Percentiles rank a stretch among this genome's conserved stretches.
Conservation (phyloP, 2,888 invertebrate genomes). For the Apotomis capreana region DNA sequence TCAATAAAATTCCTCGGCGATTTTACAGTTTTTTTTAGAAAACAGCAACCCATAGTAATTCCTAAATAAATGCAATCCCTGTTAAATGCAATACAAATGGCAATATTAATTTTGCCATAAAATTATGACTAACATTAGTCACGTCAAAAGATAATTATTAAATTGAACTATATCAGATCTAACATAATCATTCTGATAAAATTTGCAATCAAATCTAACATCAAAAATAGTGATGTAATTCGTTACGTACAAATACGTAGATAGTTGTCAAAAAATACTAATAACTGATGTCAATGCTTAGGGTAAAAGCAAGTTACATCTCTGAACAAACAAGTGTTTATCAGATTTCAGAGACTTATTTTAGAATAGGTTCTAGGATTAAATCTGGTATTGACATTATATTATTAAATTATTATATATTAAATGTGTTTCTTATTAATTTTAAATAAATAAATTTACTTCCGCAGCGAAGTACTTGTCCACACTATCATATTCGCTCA, state of each 20-base stretch:
- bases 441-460: too few relatives aligned
- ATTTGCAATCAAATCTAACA: neutral
- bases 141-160: neutral
- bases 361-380: too few relatives aligned
- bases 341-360: too few relatives aligned
- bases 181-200: neutral
- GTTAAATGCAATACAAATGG: constrained; percentile 24
- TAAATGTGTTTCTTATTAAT: too few relatives aligned
- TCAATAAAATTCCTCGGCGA: constrained; percentile 61
- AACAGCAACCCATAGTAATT: constrained; percentile 20
- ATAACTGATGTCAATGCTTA: neutral
- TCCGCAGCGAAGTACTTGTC: too few relatives aligned
- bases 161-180: neutral
- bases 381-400: too few relatives aligned
- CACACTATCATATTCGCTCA: too few relatives aligned
- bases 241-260: neutral
- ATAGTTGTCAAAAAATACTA: neutral
- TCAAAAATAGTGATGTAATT: neutral
- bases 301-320: too few relatives aligned
- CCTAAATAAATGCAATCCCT: constrained; percentile 33
- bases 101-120: constrained; percentile 5
- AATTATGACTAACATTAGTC: constrained; percentile 3
- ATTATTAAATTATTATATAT: too few relatives aligned
- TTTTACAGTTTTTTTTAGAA: constrained; percentile 61
- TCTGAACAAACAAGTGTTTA: too few relatives aligned